These are phyloP conservation scores for Rissa tridactyla DNA, from an alignment of 2,113 vertebrate genomes.

Conservation along the genomic window DNA sequence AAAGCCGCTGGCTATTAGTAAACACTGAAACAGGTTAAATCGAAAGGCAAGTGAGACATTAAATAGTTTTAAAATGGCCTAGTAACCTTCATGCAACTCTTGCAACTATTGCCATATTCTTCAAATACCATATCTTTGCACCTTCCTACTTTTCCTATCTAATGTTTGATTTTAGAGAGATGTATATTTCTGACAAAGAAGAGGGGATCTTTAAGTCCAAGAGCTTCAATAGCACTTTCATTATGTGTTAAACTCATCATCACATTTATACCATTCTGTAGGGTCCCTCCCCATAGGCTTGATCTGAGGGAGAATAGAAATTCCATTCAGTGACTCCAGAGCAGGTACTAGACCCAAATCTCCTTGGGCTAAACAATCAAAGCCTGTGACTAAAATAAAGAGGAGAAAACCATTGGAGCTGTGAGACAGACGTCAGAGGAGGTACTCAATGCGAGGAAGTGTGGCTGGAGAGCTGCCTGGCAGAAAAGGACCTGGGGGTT, in stretches of 20 bases:
- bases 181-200: not conserved
- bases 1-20: not conserved
- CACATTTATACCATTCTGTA: not conserved
- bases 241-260: not conserved
- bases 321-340: not conserved
- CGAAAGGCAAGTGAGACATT: not conserved
- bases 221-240: not conserved
- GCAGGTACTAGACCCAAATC: not conserved
- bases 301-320: not conserved
- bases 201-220: not conserved
- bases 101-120: not conserved
- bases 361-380: not conserved
- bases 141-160: not conserved
- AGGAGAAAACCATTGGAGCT: not conserved
- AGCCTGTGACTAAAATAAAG: not conserved
- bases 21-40: not conserved
- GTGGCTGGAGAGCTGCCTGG: no score
- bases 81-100: not conserved
- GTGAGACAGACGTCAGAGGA: not conserved
- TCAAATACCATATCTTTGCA: not conserved
- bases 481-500: no score
- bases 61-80: not conserved
- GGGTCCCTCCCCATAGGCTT: not conserved
- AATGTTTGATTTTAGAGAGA: not conserved
- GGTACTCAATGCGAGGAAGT: no score